Conservation (phyloP, 1,140 invertebrate genomes). For the Procambarus virginalis region DNA sequence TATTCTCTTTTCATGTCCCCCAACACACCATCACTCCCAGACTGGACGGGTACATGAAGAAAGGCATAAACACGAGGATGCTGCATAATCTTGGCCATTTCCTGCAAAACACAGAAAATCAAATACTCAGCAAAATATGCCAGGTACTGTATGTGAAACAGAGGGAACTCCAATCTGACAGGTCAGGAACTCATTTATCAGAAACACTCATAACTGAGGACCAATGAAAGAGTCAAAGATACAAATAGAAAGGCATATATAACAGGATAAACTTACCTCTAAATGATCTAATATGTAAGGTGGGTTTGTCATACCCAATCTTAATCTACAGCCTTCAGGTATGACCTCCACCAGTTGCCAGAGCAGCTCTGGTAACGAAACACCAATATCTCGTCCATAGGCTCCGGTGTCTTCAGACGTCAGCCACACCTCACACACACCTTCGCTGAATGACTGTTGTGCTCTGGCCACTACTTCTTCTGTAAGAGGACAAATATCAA, state of each 20-base stretch:
- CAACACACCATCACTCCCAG: conserved; percentile 94
- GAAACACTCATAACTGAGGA: too few relatives aligned
- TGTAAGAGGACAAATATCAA: conserved; percentile 47
- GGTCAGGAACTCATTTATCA: too few relatives aligned
- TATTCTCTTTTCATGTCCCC: conserved; percentile 98
- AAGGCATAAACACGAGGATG: conserved; percentile 95
- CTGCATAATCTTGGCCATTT: conserved; percentile 89
- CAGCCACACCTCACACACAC: conserved; percentile 97
- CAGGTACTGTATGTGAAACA: too few relatives aligned
- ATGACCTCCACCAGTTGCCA: conserved; percentile 92
- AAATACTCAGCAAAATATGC: not conserved
- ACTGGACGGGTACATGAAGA: conserved; percentile 97
- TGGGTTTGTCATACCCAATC: conserved; percentile 96
- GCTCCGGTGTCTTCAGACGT: conserved; percentile 99
- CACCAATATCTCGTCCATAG: conserved; percentile 95
- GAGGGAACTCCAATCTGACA: too few relatives aligned
- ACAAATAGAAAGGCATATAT: too few relatives aligned
- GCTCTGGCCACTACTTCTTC: conserved; percentile 88
- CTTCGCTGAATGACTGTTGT: conserved; percentile 90
- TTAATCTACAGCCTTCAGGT: conserved; percentile 86
- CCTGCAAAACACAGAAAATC: conserved; percentile 73
- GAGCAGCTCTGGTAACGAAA: conserved; percentile 89
- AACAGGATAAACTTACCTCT: conserved; percentile 76
- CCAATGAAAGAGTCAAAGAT: too few relatives aligned
- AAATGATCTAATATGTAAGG: conserved; percentile 97